Evolutionary conservation across 2,888 invertebrate genomes (phyloP), one percentile per base, ranked within the genome.

Genomic region (Dromius quadrimaculatus): DNA sequence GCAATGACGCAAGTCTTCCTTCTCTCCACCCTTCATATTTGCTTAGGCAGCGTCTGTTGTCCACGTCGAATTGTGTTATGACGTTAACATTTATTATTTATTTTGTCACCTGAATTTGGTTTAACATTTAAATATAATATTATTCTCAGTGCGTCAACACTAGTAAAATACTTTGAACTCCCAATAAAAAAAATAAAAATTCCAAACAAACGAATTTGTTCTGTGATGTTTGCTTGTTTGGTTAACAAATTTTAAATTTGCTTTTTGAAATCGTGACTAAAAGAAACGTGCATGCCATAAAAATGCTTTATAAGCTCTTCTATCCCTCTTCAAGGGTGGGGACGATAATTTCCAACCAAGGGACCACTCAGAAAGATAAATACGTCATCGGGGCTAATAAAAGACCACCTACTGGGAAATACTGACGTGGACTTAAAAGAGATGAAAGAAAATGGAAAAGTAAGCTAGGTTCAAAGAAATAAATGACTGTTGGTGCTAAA

Each of bases 351-450:
- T 32, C 19, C 36, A 9, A 22, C 59, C 34, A 19, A 9, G 38
- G 63, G 63, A 45, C 28, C 64, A 64, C 64, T 64, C 64, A 64
- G 64, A 64, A 64, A 64, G 64, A 64, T 64, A 64, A 64, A 64
- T 64, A 64, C 64, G 64, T 64, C 64, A 64, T 64, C 47, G 47
- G 64, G 64, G 20, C 64, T 64, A 64, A 64, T 64, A 64, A 64
- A 64, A 64, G 64, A 50, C 64, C 64, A 64, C 64, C 64, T 34
- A 64, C 64, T 20, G 50, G 13, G 47, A 50, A 64, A 64, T 64
- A 47, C 64, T 17, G 20, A 19, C 64, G 36, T 28, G 20, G 32
- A 19, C 64, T 34, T 8, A 32, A 34, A 45, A 32, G 22, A 41
- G 63, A 63, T 43, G 63, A 64, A 64, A 64, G 50, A 50, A 64